phyloP scores from a whole-genome alignment of 2,888 invertebrate species.

The Chydorus sphaericus region DNA sequence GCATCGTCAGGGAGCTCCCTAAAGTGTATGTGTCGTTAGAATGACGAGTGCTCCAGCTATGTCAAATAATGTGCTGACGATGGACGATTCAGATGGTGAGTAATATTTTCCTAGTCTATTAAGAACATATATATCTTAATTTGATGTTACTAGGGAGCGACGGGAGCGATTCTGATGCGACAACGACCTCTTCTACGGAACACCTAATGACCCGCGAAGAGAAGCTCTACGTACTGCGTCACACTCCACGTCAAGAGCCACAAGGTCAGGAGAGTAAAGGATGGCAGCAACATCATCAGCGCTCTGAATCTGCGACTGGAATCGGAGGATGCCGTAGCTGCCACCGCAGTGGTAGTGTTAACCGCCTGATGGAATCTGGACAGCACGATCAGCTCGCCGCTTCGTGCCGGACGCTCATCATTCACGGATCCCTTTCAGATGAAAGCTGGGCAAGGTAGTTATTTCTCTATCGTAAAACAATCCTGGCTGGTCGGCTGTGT shows the following conservation, averaged over 20 bases:
- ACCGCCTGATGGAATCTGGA: neutral
- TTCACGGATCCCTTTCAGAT: conserved; percentile 12
- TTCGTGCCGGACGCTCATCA: conserved; percentile 13
- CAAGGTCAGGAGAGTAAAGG: conserved; percentile 67
- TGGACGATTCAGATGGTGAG: neutral
- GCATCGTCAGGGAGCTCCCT: neutral
- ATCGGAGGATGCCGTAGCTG: conserved; percentile 10
- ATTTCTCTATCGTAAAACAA: no score
- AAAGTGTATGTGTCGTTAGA: neutral
- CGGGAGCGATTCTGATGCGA: conserved; percentile 2
- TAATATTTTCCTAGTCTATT: no score
- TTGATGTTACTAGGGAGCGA: neutral
- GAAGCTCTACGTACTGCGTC: conserved; percentile 56
- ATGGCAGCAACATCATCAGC: conserved; percentile 1
- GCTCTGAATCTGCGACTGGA: neutral
- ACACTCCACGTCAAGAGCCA: conserved; percentile 72
- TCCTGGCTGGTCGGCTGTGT: no score
- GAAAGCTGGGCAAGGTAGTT: conserved; percentile 9
- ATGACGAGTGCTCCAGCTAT: neutral
- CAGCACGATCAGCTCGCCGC: conserved; percentile 4
- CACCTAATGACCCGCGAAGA: conserved; percentile 76
- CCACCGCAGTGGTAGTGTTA: conserved; percentile 2
- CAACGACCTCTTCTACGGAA: conserved; percentile 27
- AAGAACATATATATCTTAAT: no score
- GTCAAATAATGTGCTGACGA: neutral